Base-by-base conservation (phyloP, 2,113 vertebrate genomes). In the Trogon surrucura region DNA sequence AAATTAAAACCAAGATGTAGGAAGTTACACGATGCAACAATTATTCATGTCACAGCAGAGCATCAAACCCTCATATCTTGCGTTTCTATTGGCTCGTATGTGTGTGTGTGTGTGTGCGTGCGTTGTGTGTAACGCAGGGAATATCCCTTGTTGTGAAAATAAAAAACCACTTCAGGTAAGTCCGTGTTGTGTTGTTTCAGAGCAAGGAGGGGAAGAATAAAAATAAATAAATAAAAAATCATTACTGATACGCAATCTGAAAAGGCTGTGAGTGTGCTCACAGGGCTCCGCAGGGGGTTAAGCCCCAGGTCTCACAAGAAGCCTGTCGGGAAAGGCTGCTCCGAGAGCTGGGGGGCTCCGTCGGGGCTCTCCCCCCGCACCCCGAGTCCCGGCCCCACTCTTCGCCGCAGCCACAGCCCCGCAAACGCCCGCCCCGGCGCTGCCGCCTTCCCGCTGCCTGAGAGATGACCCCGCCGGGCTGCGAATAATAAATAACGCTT, bases 1-100 rank as follows among this genome's bases (percentile, higher is more conserved):
- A 97, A 98, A 98, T 98, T 97, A 98, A 98, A 98, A 97, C 95
- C 97, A 91, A 97, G 93, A 97, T 96, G 84, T 96, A 96, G 97
- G 96, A 97, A 98, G 98, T 97, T 98, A 96, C 96, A 97, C 79
- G 96, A 96, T 97, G 98, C 97, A 96, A 96, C 96, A 96, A 97
- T 97, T 97, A 98, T 97, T 95, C 78, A 51, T 97, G 96, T 96
- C 96, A 81, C 91, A 97, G 95, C 97, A 96, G 89, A 96, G 94
- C 94, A 89, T 94, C 96, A 94, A 93, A 74, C 81, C 61, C 82
- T 58, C 71, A 2, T 77, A 80, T 85, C 81, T 92, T 70, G 83
- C 92, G 95, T 72, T 92, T 73, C 93, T 57, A 94, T 94, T 96
- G 95, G 93, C 75, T 96, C 66, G 11, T 69, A 16, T 6, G 45